Percentiles rank a stretch among this genome's conserved stretches.
These are phyloP conservation scores for Atractosteus spatula DNA, from an alignment of 2,113 vertebrate genomes.

Conservation along the genomic window DNA sequence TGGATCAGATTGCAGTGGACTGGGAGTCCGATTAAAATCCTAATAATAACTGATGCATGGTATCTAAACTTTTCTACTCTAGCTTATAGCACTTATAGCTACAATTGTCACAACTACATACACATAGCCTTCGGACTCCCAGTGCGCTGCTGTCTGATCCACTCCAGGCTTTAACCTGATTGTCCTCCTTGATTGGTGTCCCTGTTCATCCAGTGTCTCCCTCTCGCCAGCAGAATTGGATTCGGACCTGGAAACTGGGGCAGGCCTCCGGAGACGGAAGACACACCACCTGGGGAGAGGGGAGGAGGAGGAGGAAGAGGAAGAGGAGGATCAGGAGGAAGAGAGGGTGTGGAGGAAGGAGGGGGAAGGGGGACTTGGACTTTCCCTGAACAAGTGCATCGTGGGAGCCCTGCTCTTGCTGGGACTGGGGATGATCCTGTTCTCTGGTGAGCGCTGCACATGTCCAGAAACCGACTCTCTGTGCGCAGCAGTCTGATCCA, in stretches of 20 bases:
- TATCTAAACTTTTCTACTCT: too few relatives aligned
- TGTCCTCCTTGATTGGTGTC: too few relatives aligned
- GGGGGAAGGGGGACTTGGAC: conserved; percentile 43
- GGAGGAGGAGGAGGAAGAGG: conserved; percentile 49
- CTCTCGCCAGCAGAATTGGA: conserved; percentile 27
- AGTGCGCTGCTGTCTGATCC: too few relatives aligned
- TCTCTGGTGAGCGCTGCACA: conserved; percentile 55
- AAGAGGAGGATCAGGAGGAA: conserved; percentile 47
- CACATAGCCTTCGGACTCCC: too few relatives aligned
- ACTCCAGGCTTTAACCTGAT: too few relatives aligned
- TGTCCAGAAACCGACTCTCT: too few relatives aligned
- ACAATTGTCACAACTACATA: too few relatives aligned
- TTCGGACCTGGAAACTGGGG: conserved; percentile 23
- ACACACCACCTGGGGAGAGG: conserved; percentile 27
- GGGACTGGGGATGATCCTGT: conserved; percentile 70
- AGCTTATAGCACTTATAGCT: too few relatives aligned
- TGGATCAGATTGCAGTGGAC: too few relatives aligned
- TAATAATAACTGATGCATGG: too few relatives aligned
- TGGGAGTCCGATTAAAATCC: too few relatives aligned
- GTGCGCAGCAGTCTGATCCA: too few relatives aligned
- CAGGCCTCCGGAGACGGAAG: conserved; percentile 29
- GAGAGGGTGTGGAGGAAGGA: conserved; percentile 41
- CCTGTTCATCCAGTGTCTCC: background rate
- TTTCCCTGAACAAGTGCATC: conserved; percentile 75
- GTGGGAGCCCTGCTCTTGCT: conserved; percentile 73